These are phyloP conservation scores for Nannoperca australis DNA, from an alignment of 2,797 vertebrate genomes.

Conservation along the genomic window DNA sequence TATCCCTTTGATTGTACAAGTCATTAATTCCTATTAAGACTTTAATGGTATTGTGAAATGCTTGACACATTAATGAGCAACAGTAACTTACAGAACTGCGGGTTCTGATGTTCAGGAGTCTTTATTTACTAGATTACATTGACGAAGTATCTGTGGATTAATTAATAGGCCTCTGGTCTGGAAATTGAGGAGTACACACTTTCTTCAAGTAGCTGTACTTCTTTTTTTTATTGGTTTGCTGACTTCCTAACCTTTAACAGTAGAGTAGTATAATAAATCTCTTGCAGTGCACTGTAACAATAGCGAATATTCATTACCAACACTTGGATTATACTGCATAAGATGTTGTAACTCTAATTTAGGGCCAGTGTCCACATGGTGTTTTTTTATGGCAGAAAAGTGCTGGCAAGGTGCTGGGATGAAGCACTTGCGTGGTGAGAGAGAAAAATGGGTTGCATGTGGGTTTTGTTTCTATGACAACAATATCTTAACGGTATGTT, in stretches of 20 bases:
- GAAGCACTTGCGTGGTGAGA: too few species aligned
- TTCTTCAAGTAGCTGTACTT: conserved; percentile 9
- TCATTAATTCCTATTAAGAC: conserved; percentile 3
- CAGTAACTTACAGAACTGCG: neutral
- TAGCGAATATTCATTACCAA: conserved; percentile 15
- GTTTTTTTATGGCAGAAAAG: too few species aligned
- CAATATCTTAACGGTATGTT: too few species aligned
- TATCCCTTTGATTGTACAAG: conserved; percentile 1
- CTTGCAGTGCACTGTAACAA: neutral
- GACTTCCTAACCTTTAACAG: conserved; percentile 18
- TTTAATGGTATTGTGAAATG: conserved; percentile 12
- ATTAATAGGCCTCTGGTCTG: conserved; percentile 4
- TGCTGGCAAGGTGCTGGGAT: too few species aligned
- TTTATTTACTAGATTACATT: conserved; percentile 9
- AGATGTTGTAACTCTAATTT: neutral
- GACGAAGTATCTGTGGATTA: neutral
- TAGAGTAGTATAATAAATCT: conserved; percentile 18
- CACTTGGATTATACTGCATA: neutral
- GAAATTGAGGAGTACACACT: conserved; percentile 22
- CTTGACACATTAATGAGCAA: conserved; percentile 13
- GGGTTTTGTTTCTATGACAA: too few species aligned
- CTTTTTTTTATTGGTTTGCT: conserved; percentile 36
- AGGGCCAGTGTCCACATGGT: too few species aligned
- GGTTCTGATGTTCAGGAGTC: neutral
- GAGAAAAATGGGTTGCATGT: too few species aligned